Evolutionary conservation across 2,797 vertebrate species (phyloP), one percentile per base, ranked within the genome.

Genomic region (Morelia viridis): DNA sequence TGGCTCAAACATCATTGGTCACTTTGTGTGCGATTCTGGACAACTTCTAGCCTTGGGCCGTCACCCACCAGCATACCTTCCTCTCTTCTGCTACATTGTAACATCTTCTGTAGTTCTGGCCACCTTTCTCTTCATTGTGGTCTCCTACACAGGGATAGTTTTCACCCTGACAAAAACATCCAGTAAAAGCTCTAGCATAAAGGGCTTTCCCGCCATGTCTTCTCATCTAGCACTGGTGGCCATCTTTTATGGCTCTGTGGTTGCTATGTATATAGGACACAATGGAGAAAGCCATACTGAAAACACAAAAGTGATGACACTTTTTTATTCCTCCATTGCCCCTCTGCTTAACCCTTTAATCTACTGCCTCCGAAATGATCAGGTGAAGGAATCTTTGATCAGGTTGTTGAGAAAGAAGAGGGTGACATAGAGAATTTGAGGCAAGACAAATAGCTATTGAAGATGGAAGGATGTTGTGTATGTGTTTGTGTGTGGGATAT

Each of bases 261-360:
- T 93, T 93, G 92, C 94, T n/a, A 96, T 96, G 95, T 96, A 96
- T 10, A 92, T 96, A 41, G 41, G 93, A 71, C 96, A 94, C 58
- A 93, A 91, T 13, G 94, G 95, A 3, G 94, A 94, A 35, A 91
- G 95, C 41, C 64, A 94, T 71, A 57, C 80, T 41, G 87, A 91
- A 89, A 93, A 94, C 94, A 95, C 95, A 71, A 96, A 96, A 90
- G 91, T 93, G 5, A 90, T 96, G 41, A 96, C 95, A 2, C 76
- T 96, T 35, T 91, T 95, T 13, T 96, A 96, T 90, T 95, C 96
- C 24, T 61, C 93, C 28, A 50, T 96, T 93, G 95, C 94, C 8
- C 96, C 96, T 89, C 92, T 96, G 88, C 93, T 95, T 76, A 96
- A 96, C 57, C 96, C 96, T 8, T 62, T 96, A 22, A 96, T 96